Percentiles rank a stretch among this genome's conserved stretches.
phyloP scores from a whole-genome alignment of 2,888 invertebrate species.

The Drosophila eohydei region DNA sequence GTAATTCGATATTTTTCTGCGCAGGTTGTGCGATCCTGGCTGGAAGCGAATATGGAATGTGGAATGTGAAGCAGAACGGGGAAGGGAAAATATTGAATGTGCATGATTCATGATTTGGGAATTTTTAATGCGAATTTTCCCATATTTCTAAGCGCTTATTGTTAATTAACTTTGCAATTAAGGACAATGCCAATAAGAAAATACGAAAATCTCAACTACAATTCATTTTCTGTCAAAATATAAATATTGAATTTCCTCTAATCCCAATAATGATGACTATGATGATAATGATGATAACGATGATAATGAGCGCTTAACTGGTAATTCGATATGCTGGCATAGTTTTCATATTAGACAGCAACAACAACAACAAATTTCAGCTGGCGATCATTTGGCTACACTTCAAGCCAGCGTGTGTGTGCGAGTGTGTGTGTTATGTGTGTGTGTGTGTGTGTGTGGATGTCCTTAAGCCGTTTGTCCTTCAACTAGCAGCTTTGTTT shows the following conservation, averaged over 20 bases:
- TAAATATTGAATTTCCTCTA: conserved; percentile 72
- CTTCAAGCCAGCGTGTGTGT: background rate
- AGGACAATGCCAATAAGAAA: conserved; percentile 48
- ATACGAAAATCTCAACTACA: conserved; percentile 9
- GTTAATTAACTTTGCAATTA: conserved; percentile 80
- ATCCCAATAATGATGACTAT: conserved; percentile 10
- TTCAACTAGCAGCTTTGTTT: conserved; percentile 74
- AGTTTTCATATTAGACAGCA: conserved; percentile 35
- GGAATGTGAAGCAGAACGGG: background rate
- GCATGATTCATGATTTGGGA: conserved; percentile 60
- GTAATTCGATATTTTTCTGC: conserved; percentile 69
- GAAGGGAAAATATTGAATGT: background rate
- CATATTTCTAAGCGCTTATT: conserved; percentile 47
- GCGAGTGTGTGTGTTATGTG: background rate
- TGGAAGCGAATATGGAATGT: conserved; percentile 6
- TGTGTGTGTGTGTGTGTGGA: conserved; percentile 9
- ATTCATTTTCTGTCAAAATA: conserved; percentile 75
- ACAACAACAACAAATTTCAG: conserved; percentile 16
- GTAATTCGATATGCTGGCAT: conserved; percentile 53
- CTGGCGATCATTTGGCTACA: conserved; percentile 42
- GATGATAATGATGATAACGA: conserved; percentile 15
- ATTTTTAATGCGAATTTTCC: conserved; percentile 66
- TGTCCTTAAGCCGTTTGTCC: conserved; percentile 58
- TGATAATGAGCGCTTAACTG: conserved; percentile 1
- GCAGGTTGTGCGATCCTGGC: conserved; percentile 51